Evolutionary conservation across 2,888 invertebrate species (phyloP), one percentile per base, ranked within the genome.

Genomic region (Oligia latruncula): DNA sequence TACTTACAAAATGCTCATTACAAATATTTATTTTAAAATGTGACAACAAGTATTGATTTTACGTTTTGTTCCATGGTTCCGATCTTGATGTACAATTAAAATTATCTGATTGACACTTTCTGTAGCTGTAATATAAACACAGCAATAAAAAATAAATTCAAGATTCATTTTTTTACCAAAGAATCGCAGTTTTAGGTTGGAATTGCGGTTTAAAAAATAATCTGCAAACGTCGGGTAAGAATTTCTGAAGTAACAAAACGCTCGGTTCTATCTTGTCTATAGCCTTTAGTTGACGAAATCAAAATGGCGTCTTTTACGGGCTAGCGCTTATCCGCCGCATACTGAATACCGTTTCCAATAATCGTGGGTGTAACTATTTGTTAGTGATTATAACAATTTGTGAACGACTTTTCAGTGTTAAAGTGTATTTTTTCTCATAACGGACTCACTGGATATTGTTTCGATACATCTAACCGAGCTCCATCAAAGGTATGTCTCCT

Each of bases 281-380:
- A 90, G 92, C 84, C 90, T 90, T 93, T 95, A 96, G 96, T 96
- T 95, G 96, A 97, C 96, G 97, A 97, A 96, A 96, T 96, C 96
- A 97, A 97, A 96, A 97, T 97, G 96, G 97, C 96, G 96, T 95
- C 95, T 95, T 95, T 95, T 94, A 94, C 94, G 93, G 94, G 92
- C 93, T 96, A 95, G 95, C 94, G 94, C 94, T 93, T 95, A 95
- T 95, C 95, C 92, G 95, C 96, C 95, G 96, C 94, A 94, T 93
- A 90, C 92, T 92, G 92, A 90, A 90, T 90, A 91, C 91, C 90
- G 92, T 93, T 94, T 93, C 91, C 86, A 89, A 90, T 90, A 90
- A 91, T 92, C 91, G 92, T 91, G 93, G 90, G 93, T 93, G 94
- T 90, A 91, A 90, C 90, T 92, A 92, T 93, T 93, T 93, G 90